Percentiles rank a stretch among this genome's conserved stretches.
Conservation (phyloP, 2,113 vertebrate genomes). For the Xenotilapia longispinis region DNA sequence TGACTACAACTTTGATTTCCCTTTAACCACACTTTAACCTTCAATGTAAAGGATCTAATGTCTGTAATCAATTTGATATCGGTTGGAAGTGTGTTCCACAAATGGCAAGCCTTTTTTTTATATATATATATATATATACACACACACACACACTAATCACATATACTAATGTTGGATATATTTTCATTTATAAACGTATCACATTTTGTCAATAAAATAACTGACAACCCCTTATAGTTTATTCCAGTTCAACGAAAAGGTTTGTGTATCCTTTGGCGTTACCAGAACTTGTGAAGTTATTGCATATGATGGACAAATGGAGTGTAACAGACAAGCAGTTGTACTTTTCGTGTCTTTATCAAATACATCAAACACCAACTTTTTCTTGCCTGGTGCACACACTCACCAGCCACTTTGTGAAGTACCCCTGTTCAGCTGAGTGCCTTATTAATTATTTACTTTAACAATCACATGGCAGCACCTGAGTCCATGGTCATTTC, state of each 20-base stretch:
- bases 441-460: not conserved
- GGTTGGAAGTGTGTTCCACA: no score
- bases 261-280: not conserved
- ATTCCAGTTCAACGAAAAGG: not conserved
- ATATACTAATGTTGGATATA: not conserved
- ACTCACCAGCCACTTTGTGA: not conserved
- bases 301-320: not conserved
- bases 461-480: not conserved
- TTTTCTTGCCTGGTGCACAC: not conserved
- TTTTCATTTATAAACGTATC: not conserved
- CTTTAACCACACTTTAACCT: no score
- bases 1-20: no score
- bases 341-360: not conserved
- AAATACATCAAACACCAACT: not conserved
- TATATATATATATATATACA: accelerated
- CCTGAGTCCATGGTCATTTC: not conserved
- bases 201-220: not conserved
- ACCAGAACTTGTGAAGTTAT: not conserved
- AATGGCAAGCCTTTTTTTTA: no score
- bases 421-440: not conserved
- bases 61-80: no score
- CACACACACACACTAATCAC: accelerated
- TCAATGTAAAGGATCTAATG: no score
- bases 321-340: not conserved
- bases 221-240: not conserved